Conservation (phyloP, 2,113 vertebrate species). For the Sceloporus undulatus region DNA sequence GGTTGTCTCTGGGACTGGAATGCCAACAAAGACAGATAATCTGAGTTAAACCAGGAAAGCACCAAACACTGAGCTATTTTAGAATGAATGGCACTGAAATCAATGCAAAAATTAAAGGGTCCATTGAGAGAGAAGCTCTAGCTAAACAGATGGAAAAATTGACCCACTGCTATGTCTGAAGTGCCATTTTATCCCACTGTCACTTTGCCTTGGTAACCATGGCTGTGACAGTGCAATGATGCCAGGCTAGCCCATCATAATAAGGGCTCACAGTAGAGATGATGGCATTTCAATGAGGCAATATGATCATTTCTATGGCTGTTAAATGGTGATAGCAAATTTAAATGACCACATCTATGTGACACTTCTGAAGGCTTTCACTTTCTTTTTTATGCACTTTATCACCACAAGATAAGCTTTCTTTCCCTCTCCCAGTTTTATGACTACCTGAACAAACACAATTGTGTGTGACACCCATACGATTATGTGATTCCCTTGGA, state of each 20-base stretch:
- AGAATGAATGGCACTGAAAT: not conserved
- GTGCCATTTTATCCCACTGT: not conserved
- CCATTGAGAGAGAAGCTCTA: accelerated
- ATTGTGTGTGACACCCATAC: constrained; percentile 14
- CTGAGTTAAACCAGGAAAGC: not conserved
- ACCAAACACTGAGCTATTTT: not conserved
- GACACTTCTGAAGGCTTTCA: not conserved
- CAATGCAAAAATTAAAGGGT: too few relatives aligned
- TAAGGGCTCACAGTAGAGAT: not conserved
- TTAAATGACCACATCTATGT: not conserved
- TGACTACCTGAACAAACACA: constrained; percentile 47
- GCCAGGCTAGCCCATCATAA: constrained; percentile 20
- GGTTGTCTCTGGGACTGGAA: not conserved
- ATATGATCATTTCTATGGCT: constrained; percentile 16
- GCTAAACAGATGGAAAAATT: not conserved
- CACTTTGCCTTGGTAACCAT: not conserved
- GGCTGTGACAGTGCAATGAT: not conserved
- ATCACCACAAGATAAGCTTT: not conserved
- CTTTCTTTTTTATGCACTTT: not conserved
- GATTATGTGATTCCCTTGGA: constrained; percentile 3
- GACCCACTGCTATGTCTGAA: not conserved
- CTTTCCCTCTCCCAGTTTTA: not conserved
- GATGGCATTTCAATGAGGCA: not conserved
- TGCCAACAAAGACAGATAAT: not conserved
- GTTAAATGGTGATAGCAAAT: not conserved